phyloP scores from a whole-genome alignment of 2,797 vertebrate genomes.

The Acestrorhynchus altus region DNA sequence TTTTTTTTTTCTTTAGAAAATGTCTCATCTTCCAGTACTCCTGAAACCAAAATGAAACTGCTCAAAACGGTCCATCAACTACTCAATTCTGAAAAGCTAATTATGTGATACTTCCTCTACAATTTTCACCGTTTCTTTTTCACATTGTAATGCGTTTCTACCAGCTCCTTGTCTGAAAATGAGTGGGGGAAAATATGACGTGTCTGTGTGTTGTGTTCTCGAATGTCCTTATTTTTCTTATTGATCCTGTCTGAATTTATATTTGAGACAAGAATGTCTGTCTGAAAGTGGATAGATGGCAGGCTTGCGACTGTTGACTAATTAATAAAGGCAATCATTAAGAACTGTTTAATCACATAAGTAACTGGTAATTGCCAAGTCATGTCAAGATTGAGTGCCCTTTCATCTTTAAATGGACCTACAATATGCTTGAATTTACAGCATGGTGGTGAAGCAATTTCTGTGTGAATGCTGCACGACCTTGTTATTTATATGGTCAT shows the following conservation, averaged over 20 bases:
- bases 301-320: neutral
- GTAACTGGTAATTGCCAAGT: neutral
- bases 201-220: no score
- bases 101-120: no score
- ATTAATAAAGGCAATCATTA: neutral
- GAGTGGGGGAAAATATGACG: no score
- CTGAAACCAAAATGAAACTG: neutral
- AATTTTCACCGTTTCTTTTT: no score
- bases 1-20: slow-evolving; percentile 10
- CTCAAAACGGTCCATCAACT: neutral
- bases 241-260: neutral
- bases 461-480: no score
- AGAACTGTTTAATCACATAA: neutral
- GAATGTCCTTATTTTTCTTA: neutral
- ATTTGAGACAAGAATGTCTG: neutral
- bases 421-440: neutral
- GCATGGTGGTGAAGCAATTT: neutral
- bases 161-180: no score
- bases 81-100: neutral
- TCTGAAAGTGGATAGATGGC: neutral
- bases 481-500: no score
- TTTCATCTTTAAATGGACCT: neutral
- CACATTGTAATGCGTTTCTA: neutral
- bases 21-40: neutral
- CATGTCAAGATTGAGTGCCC: neutral